A percentile compares a stretch with the other conserved stretches of the same genome.
phyloP scores from a whole-genome alignment of 2,888 invertebrate species.

The Dolichomitus sp. region DNA sequence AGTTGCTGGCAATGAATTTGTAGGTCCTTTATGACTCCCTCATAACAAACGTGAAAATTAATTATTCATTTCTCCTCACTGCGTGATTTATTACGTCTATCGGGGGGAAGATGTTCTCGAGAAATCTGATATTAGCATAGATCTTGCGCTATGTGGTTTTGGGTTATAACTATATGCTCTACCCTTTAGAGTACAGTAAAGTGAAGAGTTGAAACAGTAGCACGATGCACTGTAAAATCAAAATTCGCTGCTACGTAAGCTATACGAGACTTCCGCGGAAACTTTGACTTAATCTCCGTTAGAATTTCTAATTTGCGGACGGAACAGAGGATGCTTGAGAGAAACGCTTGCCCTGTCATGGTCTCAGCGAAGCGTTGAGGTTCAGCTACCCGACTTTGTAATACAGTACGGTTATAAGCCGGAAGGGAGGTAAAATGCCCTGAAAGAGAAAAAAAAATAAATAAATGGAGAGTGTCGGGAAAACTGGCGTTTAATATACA shows the following conservation, averaged over 20 bases:
- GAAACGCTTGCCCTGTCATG: constrained; percentile 7
- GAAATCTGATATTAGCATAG: constrained; percentile 55
- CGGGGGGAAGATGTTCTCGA: neutral
- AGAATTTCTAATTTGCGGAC: constrained; percentile 77
- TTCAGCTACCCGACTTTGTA: constrained; percentile 13
- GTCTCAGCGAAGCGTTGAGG: neutral
- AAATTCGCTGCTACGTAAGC: constrained; percentile 19
- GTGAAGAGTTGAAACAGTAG: neutral
- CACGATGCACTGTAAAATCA: constrained; percentile 7
- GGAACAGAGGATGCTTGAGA: neutral
- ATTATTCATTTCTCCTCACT: constrained; percentile 51
- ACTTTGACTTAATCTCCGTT: constrained; percentile 74
- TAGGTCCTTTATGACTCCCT: constrained; percentile 40
- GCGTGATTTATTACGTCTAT: neutral
- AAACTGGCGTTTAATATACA: constrained; percentile 20
- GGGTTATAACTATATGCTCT: neutral
- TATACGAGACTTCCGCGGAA: constrained; percentile 39
- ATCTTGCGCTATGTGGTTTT: constrained; percentile 30
- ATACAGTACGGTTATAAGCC: constrained; percentile 13
- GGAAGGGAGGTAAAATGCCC: neutral
- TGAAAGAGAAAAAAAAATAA: neutral
- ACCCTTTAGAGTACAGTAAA: neutral
- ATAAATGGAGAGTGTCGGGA: constrained; percentile 10
- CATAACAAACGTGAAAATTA: constrained; percentile 18
- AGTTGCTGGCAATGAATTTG: constrained; percentile 7